A percentile compares a stretch with the other conserved stretches of the same genome.
phyloP scores from a whole-genome alignment of 2,888 invertebrate genomes.

The Melanchra persicariae region DNA sequence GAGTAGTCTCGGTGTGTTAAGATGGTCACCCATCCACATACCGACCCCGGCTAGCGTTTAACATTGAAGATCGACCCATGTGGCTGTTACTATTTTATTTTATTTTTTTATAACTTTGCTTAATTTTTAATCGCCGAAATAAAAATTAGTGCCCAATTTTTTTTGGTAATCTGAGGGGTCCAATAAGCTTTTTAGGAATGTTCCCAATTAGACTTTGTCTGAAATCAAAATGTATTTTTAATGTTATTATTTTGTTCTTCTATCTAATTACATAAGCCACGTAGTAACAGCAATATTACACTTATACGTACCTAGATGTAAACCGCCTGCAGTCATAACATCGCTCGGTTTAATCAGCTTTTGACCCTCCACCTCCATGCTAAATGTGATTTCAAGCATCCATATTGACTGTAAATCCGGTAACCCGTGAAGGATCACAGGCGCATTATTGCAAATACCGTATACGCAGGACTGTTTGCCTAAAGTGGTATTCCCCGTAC shows the following conservation, averaged over 20 bases:
- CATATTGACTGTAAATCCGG: conserved; percentile 28
- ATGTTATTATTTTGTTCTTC: not conserved
- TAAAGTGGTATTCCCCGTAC: conserved; percentile 12
- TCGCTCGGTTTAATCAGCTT: conserved; percentile 20
- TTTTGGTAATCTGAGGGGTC: too few species aligned
- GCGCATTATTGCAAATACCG: conserved; percentile 37
- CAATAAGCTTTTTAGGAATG: too few species aligned
- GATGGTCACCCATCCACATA: too few species aligned
- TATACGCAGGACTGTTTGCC: conserved; percentile 14
- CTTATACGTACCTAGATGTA: not conserved
- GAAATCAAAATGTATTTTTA: too few species aligned
- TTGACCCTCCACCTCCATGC: conserved; percentile 18
- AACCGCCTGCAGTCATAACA: not conserved
- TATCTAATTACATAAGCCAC: not conserved
- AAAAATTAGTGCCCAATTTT: too few species aligned
- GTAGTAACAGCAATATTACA: not conserved
- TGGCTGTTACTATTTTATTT: too few species aligned
- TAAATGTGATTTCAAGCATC: conserved; percentile 38
- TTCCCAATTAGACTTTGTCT: too few species aligned
- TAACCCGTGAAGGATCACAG: conserved; percentile 18
- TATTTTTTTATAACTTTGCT: too few species aligned
- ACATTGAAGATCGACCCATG: too few species aligned
- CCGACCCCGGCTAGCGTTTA: too few species aligned
- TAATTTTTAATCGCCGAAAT: too few species aligned
- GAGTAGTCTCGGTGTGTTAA: too few species aligned